These are phyloP conservation scores for Melipona bicolor DNA, from an alignment of 2,888 invertebrate genomes.

Conservation along the genomic window DNA sequence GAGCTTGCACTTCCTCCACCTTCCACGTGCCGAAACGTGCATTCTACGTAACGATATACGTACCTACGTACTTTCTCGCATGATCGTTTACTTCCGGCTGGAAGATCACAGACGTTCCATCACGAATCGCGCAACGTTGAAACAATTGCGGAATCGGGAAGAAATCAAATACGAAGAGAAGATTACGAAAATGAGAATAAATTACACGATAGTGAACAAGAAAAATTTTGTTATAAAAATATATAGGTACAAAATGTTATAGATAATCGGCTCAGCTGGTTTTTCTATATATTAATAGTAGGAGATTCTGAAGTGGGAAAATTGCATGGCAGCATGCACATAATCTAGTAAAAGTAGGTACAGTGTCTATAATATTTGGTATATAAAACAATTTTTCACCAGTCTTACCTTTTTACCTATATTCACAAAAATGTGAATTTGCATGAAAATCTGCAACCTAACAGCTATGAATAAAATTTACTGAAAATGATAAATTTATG, in stretches of 20 bases:
- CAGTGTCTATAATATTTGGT: too few relatives aligned
- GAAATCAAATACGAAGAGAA: not conserved
- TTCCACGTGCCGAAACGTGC: constrained; percentile 53
- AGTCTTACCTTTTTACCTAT: too few relatives aligned
- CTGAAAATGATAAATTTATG: too few relatives aligned
- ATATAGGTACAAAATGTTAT: not conserved
- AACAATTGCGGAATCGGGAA: not conserved
- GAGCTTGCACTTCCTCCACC: constrained; percentile 47
- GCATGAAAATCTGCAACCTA: too few relatives aligned
- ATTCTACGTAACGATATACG: constrained; percentile 23
- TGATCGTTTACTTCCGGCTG: not conserved
- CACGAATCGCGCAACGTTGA: not conserved
- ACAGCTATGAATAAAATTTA: too few relatives aligned
- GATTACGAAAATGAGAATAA: not conserved
- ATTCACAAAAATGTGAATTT: too few relatives aligned
- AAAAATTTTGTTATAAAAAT: not conserved
- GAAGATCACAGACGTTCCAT: not conserved
- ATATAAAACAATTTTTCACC: too few relatives aligned
- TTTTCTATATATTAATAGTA: too few relatives aligned
- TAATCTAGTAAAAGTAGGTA: too few relatives aligned
- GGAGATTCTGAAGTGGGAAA: too few relatives aligned
- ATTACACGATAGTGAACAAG: not conserved
- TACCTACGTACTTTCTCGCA: not conserved
- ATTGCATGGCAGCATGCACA: too few relatives aligned
- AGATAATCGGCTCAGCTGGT: too few relatives aligned